Percentiles rank a stretch among this genome's conserved stretches.
Evolutionary conservation across 2,797 vertebrate genomes (phyloP).

Genomic region (Microctenopoma stevenorrisi): DNA sequence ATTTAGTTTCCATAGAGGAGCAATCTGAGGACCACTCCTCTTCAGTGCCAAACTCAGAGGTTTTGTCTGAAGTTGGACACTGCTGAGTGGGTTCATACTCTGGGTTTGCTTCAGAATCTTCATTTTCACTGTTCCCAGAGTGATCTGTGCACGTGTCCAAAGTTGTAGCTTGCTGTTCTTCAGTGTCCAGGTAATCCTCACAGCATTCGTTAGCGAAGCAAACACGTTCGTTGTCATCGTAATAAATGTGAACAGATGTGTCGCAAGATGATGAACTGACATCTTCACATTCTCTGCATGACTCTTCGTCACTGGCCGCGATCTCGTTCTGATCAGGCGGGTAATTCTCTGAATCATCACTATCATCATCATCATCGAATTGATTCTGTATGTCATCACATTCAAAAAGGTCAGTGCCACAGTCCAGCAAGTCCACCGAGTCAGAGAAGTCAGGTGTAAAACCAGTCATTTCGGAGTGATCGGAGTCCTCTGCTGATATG

Average conservation of each 20-base stretch:
- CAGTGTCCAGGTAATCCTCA: conserved; percentile 11
- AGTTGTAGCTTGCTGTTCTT: conserved; percentile 21
- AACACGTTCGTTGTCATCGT: conserved; percentile 32
- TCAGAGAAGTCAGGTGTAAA: conserved; percentile 29
- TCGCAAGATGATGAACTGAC: conserved; percentile 9
- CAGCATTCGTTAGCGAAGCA: conserved; percentile 19
- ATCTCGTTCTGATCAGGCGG: conserved; percentile 35
- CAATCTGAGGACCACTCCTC: conserved; percentile 73
- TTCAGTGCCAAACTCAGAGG: conserved; percentile 51
- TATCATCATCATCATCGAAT: conserved; percentile 32
- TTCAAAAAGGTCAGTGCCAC: conserved; percentile 44
- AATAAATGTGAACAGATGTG: conserved; percentile 13
- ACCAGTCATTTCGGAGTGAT: conserved; percentile 46
- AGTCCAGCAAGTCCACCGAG: conserved; percentile 47
- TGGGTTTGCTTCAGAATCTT: conserved; percentile 24
- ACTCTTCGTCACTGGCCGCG: conserved; percentile 25
- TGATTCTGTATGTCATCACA: conserved; percentile 33
- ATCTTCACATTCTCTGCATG: conserved; percentile 26
- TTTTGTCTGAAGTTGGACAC: conserved; percentile 26
- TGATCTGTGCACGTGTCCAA: conserved; percentile 7
- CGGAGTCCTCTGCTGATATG: conserved; percentile 58
- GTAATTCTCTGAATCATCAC: conserved; percentile 32
- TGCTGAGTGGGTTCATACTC: conserved; percentile 31
- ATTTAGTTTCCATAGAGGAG: conserved; percentile 75
- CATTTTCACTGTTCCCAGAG: conserved; percentile 5